Percentiles rank a stretch among this genome's conserved stretches.
Conservation (phyloP, 2,113 vertebrate genomes). For the Tragelaphus imberbis region DNA sequence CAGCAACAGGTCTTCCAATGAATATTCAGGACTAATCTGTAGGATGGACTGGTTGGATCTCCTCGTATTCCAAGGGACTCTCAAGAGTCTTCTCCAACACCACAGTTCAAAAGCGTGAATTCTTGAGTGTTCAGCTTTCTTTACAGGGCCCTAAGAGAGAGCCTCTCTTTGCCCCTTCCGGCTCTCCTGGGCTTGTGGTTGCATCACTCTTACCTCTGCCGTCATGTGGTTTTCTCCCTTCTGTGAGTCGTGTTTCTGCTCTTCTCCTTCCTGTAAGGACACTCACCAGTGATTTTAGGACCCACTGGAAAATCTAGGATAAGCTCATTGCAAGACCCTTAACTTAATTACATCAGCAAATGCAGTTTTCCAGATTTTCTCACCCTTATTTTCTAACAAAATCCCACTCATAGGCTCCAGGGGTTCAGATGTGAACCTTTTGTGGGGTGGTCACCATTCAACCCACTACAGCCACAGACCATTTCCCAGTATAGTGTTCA, state of each 20-base stretch:
- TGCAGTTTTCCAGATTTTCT: neutral
- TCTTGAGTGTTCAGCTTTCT: fast-evolving
- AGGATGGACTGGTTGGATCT: neutral
- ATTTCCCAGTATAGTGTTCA: neutral
- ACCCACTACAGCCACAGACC: neutral
- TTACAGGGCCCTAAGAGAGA: neutral
- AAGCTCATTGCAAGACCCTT: neutral
- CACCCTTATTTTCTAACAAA: neutral
- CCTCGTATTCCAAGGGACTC: neutral
- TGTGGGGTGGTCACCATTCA: neutral
- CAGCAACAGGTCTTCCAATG: neutral
- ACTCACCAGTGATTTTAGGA: neutral
- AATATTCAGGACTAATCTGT: neutral
- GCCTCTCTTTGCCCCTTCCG: neutral
- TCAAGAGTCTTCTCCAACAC: neutral
- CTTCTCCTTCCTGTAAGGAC: neutral
- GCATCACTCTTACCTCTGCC: neutral
- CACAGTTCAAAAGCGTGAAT: neutral
- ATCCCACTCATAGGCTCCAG: neutral
- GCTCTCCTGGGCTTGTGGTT: neutral
- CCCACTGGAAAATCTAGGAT: neutral
- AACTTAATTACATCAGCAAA: neutral
- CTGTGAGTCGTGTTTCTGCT: too few relatives aligned
- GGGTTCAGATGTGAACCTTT: neutral
- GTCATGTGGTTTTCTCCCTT: too few relatives aligned